Conservation (phyloP, 2,797 vertebrate genomes). For the Alca torda region DNA sequence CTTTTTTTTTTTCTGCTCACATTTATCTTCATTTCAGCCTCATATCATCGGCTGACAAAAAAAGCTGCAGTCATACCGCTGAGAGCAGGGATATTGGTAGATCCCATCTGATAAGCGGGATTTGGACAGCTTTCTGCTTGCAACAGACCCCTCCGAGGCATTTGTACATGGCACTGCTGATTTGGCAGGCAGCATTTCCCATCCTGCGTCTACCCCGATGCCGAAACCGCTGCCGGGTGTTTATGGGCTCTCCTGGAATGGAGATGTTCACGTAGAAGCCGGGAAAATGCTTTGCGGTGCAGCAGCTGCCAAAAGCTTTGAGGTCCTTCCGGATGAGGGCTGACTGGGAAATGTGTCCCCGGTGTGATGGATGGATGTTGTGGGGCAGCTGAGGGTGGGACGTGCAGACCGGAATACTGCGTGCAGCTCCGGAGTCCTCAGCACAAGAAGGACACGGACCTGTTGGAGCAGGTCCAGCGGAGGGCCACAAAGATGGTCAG, state of each 20-base stretch:
- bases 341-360: background rate
- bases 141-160: background rate
- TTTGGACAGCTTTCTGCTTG: background rate
- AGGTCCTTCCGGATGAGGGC: background rate
- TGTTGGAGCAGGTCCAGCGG: no score
- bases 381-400: background rate
- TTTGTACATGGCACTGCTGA: background rate
- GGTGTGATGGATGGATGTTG: accelerated
- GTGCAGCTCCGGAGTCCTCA: no score
- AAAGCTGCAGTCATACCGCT: background rate
- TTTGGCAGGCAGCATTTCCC: background rate
- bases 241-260: background rate
- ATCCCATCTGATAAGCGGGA: background rate
- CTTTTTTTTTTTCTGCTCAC: background rate
- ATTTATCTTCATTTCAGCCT: conserved; percentile 59
- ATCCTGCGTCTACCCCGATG: accelerated
- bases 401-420: no score
- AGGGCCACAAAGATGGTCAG: no score
- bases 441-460: no score
- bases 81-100: conserved; percentile 13
- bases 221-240: background rate
- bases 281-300: background rate
- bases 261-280: accelerated
- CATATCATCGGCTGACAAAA: background rate
- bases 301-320: background rate